phyloP scores from a whole-genome alignment of 1,140 invertebrate genomes.

The Drosophila tani region DNA sequence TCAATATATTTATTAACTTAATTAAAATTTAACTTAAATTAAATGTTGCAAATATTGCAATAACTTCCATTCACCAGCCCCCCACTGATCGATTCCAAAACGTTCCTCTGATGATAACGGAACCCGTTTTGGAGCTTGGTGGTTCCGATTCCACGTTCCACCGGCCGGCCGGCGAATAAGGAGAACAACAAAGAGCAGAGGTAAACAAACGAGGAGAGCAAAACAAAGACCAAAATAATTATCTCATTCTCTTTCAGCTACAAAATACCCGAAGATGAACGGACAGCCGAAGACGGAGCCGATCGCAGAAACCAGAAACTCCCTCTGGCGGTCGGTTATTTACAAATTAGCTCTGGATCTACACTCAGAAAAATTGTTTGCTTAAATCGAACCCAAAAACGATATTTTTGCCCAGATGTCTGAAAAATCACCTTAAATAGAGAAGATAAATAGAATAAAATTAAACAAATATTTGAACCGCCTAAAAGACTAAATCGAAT shows the following conservation, averaged over 20 bases:
- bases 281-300: slow-evolving; percentile 21
- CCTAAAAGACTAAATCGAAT: no score
- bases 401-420: no score
- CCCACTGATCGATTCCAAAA: slow-evolving; percentile 12
- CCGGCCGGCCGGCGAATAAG: slow-evolving; percentile 28
- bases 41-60: no score
- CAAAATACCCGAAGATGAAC: slow-evolving; percentile 32
- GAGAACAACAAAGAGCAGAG: background rate
- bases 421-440: no score
- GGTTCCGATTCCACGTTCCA: slow-evolving; percentile 11
- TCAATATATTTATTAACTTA: no score
- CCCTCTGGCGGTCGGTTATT: background rate
- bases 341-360: background rate
- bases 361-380: background rate
- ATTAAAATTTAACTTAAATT: no score
- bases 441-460: no score
- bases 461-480: no score
- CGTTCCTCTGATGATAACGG: slow-evolving; percentile 2
- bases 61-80: background rate
- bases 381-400: background rate
- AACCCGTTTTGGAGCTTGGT: slow-evolving; percentile 19
- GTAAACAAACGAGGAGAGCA: slow-evolving; percentile 50
- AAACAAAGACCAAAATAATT: slow-evolving; percentile 31
- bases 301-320: slow-evolving; percentile 4
- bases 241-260: slow-evolving; percentile 1